phyloP scores from a whole-genome alignment of 2,113 vertebrate genomes.

The Misgurnus mizolepis region DNA sequence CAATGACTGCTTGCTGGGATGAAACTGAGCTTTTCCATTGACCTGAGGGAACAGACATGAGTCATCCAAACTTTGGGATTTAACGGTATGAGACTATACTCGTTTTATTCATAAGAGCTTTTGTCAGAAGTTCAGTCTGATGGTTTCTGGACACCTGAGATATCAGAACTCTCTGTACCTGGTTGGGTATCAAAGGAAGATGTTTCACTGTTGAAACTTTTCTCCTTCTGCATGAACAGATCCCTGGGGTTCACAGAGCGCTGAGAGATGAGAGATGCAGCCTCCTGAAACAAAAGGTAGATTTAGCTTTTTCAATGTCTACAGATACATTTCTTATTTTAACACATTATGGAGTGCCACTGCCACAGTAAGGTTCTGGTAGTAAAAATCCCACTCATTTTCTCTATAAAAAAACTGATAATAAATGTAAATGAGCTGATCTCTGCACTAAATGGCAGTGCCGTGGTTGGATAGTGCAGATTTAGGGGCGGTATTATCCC shows the following conservation, averaged over 20 bases:
- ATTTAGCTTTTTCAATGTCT: neutral
- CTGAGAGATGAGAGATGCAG: constrained; percentile 74
- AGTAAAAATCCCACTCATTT: no score
- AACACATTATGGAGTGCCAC: neutral
- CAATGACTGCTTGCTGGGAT: constrained; percentile 68
- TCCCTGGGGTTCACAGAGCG: constrained; percentile 81
- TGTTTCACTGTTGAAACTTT: constrained; percentile 30
- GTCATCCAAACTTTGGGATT: neutral
- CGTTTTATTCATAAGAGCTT: neutral
- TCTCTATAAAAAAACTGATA: neutral
- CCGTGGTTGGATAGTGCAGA: no score
- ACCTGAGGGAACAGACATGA: constrained; percentile 66
- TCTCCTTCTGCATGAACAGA: constrained; percentile 84
- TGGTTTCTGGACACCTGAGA: neutral
- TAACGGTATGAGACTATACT: neutral
- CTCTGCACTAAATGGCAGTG: no score
- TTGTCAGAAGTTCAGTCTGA: neutral
- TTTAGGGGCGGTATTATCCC: no score
- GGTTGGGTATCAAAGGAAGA: constrained; percentile 61
- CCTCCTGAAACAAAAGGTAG: constrained; percentile 70
- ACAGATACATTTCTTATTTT: neutral
- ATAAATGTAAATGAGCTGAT: no score
- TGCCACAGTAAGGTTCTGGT: neutral
- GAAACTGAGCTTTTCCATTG: constrained; percentile 83
- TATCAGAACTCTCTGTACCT: constrained; percentile 66